Percentiles rank a stretch among this genome's conserved stretches.
phyloP scores from a whole-genome alignment of 2,113 vertebrate genomes.

The Platanista minor region DNA sequence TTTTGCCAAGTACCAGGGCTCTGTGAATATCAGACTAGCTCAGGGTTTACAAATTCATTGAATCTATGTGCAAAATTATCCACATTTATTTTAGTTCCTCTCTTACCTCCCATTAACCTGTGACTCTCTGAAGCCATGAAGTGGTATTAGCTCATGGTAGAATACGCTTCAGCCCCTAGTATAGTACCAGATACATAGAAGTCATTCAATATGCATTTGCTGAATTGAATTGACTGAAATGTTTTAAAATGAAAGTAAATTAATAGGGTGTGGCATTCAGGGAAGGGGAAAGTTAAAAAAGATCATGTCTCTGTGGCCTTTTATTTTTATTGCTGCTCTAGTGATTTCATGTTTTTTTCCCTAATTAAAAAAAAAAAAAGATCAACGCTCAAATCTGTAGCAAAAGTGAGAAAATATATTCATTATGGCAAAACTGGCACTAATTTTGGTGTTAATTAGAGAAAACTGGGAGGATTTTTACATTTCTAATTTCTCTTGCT shows the following conservation, averaged over 20 bases:
- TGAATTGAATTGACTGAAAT: not conserved
- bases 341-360: not conserved
- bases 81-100: not conserved
- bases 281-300: not conserved
- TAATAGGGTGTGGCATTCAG: not conserved
- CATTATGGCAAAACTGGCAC: not conserved
- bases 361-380: not conserved
- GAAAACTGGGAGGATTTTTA: not conserved
- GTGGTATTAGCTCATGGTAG: not conserved
- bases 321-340: not conserved
- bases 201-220: not conserved
- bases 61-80: not conserved
- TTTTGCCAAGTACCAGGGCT: constrained; percentile 55
- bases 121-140: not conserved
- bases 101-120: not conserved
- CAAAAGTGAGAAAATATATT: not conserved
- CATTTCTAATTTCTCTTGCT: not conserved
- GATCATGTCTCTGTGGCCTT: not conserved
- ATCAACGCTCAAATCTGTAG: not conserved
- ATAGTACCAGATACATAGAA: not conserved
- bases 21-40: not conserved
- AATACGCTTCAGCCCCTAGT: not conserved
- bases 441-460: not conserved
- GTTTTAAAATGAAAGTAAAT: not conserved
- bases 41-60: constrained; percentile 11